Evolutionary conservation across 2,797 vertebrate species (phyloP), one percentile per base, ranked within the genome.

Genomic region (Acipenser transmontanus): DNA sequence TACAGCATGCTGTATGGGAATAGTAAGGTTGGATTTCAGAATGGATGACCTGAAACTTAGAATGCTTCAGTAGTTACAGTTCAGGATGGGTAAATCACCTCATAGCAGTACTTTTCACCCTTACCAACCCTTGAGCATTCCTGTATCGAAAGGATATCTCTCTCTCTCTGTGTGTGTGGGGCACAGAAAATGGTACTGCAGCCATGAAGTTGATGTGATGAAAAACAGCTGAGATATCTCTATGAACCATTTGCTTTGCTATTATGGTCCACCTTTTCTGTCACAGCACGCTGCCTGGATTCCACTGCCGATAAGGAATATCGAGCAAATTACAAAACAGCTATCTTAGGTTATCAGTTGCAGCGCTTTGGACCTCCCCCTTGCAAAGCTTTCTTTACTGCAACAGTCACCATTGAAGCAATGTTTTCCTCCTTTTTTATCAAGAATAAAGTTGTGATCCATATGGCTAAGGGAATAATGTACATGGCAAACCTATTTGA

Each of bases 211-310:
- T 81, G 82, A 82, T 80, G 81, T 81, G 79, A 86, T 85, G 85
- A 84, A 84, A 87, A 86, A 86, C 82, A 87, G 82, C 79, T 74
- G 73, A 78, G 76, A 80, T 85, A 84, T 83, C 82, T 88, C 84
- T 80, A 80, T 81, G 80, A 87, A 80, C 77, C 82, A 85, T 85
- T 87, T 83, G 81, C 76, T 82, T 76, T 77, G 74, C 73, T 69
- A 74, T 85, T 76, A 81, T 75, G 74, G 78, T 74, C 70, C 64
- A 69, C 72, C 72, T 78, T 34, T 74, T 74, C 81, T 78, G 70
- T 74, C 81, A 68, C 80, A 78, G 82, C 74, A 62, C 71, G 78
- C 72, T 72, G 73, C 76, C 51, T 3, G 77, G 71, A 77, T 74
- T 76, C 79, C 72, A 69, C 79, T 78, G 81, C 72, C 34, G 75